Percentiles rank a stretch among this genome's conserved stretches.
phyloP scores from a whole-genome alignment of 2,888 invertebrate species.

The Anaspis maculata region DNA sequence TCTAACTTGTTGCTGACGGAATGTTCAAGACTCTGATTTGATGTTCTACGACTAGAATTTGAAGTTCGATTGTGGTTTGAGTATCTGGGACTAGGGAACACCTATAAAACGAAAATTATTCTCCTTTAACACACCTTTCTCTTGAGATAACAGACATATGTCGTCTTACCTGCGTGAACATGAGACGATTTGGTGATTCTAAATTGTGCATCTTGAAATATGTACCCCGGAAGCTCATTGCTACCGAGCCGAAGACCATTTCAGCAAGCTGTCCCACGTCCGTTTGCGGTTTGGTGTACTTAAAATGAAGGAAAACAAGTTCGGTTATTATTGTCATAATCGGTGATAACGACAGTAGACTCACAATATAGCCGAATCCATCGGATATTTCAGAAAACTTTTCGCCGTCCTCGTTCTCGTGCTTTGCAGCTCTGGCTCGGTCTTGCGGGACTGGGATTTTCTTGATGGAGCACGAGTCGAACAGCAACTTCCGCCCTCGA shows the following conservation, averaged over 20 bases:
- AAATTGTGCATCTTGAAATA: conserved; percentile 77
- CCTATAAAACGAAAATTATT: conserved; percentile 19
- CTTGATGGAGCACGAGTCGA: conserved; percentile 67
- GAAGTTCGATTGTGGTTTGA: conserved; percentile 21
- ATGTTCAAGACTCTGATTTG: conserved; percentile 30
- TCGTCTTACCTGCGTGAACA: conserved; percentile 45
- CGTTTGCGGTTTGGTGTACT: conserved; percentile 57
- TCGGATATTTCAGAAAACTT: conserved; percentile 54
- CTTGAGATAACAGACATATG: background rate
- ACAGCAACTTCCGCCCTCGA: conserved; percentile 69
- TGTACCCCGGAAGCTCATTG: conserved; percentile 79
- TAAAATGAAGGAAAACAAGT: conserved; percentile 19
- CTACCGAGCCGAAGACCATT: conserved; percentile 88
- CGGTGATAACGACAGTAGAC: conserved; percentile 19
- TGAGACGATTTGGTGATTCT: conserved; percentile 31
- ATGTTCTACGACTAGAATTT: conserved; percentile 24
- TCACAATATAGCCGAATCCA: conserved; percentile 59
- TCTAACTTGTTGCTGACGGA: conserved; percentile 27
- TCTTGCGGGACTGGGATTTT: conserved; percentile 25
- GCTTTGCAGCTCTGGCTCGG: conserved; percentile 11
- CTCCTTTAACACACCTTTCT: conserved; percentile 1
- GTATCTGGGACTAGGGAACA: conserved; percentile 35
- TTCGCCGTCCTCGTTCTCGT: conserved; percentile 9
- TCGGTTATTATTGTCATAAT: background rate
- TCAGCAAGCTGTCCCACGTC: conserved; percentile 75